Evolutionary conservation across 1,140 invertebrate genomes (phyloP).

Genomic region (Oryzaephilus surinamensis): DNA sequence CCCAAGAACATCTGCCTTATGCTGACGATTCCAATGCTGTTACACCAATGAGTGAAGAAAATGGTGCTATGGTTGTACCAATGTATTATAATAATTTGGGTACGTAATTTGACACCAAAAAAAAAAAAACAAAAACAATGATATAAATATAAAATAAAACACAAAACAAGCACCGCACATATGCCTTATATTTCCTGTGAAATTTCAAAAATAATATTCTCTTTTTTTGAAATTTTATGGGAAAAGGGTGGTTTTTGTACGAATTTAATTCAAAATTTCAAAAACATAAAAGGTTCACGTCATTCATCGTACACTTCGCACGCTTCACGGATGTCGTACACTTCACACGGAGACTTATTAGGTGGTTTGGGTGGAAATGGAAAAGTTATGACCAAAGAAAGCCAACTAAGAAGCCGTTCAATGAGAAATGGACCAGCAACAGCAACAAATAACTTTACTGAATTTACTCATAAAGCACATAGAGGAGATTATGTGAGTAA

Average conservation of each 20-base stretch:
- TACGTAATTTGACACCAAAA: slow-evolving; percentile 23
- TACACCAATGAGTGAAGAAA: slow-evolving; percentile 96
- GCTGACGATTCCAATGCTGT: slow-evolving; percentile 96
- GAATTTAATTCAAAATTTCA: slow-evolving; percentile 12
- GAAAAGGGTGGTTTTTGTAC: no score
- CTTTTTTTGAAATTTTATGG: slow-evolving; percentile 1
- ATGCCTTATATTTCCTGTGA: no score
- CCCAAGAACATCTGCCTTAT: slow-evolving; percentile 92
- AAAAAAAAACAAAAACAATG: background rate
- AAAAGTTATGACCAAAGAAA: slow-evolving; percentile 72
- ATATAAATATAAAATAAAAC: background rate
- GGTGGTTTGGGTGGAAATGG: slow-evolving; percentile 55
- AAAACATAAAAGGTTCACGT: slow-evolving; percentile 52
- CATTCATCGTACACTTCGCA: slow-evolving; percentile 93
- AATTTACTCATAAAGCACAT: slow-evolving; percentile 56
- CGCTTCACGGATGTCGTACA: slow-evolving; percentile 82
- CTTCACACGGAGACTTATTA: slow-evolving; percentile 81
- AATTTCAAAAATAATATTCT: no score
- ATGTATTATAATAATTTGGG: slow-evolving; percentile 75
- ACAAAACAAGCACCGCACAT: no score
- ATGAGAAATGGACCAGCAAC: slow-evolving; percentile 53
- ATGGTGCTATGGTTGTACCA: slow-evolving; percentile 86
- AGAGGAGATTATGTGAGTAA: slow-evolving; percentile 56
- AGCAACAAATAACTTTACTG: slow-evolving; percentile 46
- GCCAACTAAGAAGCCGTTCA: slow-evolving; percentile 63